Base-by-base conservation (phyloP, 2,113 vertebrate species). In the Plecturocebus donacophilus region DNA sequence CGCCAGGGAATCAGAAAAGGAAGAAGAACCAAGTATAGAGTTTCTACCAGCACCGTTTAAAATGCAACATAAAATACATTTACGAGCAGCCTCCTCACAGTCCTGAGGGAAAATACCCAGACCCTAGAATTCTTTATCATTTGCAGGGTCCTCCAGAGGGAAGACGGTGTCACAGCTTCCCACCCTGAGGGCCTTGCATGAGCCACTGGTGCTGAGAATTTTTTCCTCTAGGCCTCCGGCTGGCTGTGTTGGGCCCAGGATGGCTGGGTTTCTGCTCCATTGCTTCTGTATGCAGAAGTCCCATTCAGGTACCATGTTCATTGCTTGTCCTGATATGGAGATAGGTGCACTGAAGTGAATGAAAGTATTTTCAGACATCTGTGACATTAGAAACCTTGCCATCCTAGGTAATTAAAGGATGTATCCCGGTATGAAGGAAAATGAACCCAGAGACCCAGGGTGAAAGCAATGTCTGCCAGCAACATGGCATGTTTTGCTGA, bases 131-230 rank as follows among this genome's bases (percentile, higher is more conserved):
- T 76, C 47, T 38, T 25, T 35, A 5, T 27, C 5, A 11, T 0
- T 30, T 5, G 1, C 2, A 6, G 25, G 12, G 8, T 3, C 0
- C 0, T 16, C 21, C 1, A 17, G 11, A 10, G 2, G 30, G 40
- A 25, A 17, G 52, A 20, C 45, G 1, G 1, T 21, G 8, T 47
- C 40, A 4, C 42, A 3, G 2, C 30, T 42, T 12, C 7, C 54
- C 66, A 13, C 1, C 23, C 8, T 30, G 19, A 8, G 17, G 23
- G 56, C 23, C 25, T 32, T n/a, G 30, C 19, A 6, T 1, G 2
- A 73, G 21, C 23, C 3, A 8, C 6, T 3, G 6, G 45, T 13
- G 27, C 40, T 2, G 61, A 21, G 54, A 4, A 8, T 6, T 47
- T 40, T 82, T 35, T 40, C 11, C 54, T 49, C n/a, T 23, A 13